Conservation (phyloP, 2,113 vertebrate species). For the Cyprinodon brontotheroides region DNA sequence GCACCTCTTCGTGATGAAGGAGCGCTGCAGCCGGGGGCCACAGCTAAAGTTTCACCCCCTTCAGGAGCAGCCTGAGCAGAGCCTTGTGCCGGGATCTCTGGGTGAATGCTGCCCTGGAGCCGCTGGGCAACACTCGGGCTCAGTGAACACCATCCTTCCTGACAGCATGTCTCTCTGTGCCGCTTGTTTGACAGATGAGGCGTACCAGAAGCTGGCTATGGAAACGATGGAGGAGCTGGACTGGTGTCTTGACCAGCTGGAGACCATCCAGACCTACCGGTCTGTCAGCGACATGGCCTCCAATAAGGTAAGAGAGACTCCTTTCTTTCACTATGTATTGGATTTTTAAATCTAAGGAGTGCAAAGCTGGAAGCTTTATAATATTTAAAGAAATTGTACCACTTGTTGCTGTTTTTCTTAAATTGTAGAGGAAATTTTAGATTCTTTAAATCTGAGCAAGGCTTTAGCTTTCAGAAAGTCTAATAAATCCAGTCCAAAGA, state of each 20-base stretch:
- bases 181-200: constrained; percentile 94
- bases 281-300: constrained; percentile 99
- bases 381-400: background rate
- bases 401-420: constrained; percentile 11
- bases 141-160: constrained; percentile 62
- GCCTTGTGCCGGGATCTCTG: background rate
- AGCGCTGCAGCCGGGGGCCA: constrained; percentile 64
- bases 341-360: background rate
- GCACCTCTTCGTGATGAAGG: constrained; percentile 80
- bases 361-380: background rate
- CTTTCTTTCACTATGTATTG: background rate
- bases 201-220: constrained; percentile 98
- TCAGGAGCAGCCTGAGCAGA: constrained; percentile 24
- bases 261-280: constrained; percentile 98
- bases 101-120: constrained; percentile 35
- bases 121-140: constrained; percentile 14
- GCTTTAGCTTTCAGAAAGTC: constrained; percentile 1
- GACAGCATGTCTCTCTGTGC: constrained; percentile 85
- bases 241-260: constrained; percentile 99
- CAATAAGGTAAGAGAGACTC: constrained; percentile 88
- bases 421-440: background rate
- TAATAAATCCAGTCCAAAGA: constrained; percentile 16
- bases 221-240: constrained; percentile 98
- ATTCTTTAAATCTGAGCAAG: constrained; percentile 9
- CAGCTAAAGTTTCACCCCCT: constrained; percentile 61